Percentiles rank a stretch among this genome's conserved stretches.
phyloP scores from a whole-genome alignment of 2,113 vertebrate species.

The Ancistrus triradiatus region DNA sequence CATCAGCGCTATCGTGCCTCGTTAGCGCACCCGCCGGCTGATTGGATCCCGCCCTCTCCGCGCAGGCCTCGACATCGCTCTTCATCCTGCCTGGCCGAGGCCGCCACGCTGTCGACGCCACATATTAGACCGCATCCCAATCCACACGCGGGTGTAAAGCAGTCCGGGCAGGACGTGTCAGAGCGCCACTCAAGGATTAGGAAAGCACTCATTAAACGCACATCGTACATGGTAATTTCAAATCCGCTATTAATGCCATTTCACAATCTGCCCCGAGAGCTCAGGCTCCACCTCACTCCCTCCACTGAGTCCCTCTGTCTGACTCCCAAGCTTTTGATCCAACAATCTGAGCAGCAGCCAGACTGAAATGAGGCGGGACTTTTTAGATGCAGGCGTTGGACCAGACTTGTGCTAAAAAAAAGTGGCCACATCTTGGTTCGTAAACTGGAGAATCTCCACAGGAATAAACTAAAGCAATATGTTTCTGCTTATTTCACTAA shows the following conservation, averaged over 20 bases:
- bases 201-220: neutral
- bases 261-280: too few relatives aligned
- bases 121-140: conserved; percentile 2
- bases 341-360: too few relatives aligned
- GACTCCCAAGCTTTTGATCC: too few relatives aligned
- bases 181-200: neutral
- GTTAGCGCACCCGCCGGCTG: neutral
- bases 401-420: too few relatives aligned
- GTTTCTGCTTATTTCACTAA: too few relatives aligned
- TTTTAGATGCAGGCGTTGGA: too few relatives aligned
- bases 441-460: too few relatives aligned
- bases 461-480: too few relatives aligned
- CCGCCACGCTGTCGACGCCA: neutral
- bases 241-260: neutral
- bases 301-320: too few relatives aligned
- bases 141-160: neutral
- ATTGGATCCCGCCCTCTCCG: neutral
- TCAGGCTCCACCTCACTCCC: too few relatives aligned
- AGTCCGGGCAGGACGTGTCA: neutral
- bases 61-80: neutral
- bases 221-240: neutral
- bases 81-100: neutral
- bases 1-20: neutral
- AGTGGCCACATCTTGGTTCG: too few relatives aligned
- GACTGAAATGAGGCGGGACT: too few relatives aligned